Evolutionary conservation across 2,888 invertebrate species (phyloP).

Genomic region (Alentia gelatinosa): DNA sequence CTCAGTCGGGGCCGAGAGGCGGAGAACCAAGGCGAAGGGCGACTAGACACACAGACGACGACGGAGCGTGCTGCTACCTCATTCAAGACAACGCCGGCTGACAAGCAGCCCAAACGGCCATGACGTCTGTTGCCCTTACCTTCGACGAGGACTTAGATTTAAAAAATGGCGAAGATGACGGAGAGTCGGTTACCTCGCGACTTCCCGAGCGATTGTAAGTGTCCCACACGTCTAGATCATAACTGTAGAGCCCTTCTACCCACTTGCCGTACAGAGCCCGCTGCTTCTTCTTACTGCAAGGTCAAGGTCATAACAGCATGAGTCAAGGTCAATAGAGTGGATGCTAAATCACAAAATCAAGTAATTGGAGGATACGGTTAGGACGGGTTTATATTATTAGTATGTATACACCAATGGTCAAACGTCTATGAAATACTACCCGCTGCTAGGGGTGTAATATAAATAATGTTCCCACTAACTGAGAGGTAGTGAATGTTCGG

Average conservation of each 20-base stretch:
- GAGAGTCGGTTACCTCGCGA: constrained; percentile 52
- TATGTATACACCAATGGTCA: too few species aligned
- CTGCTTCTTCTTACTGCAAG: constrained; percentile 83
- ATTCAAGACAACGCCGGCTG: constrained; percentile 2
- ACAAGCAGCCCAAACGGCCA: background rate
- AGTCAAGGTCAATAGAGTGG: background rate
- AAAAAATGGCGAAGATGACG: constrained; percentile 51
- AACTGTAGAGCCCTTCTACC: constrained; percentile 85
- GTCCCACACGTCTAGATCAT: constrained; percentile 72
- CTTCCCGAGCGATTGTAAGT: constrained; percentile 21
- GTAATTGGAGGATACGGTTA: too few species aligned
- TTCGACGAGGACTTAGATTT: constrained; percentile 31
- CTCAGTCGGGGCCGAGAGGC: background rate
- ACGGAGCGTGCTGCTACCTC: constrained; percentile 23
- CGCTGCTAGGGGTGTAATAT: too few species aligned
- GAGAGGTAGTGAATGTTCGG: too few species aligned
- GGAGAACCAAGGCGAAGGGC: constrained; percentile 18
- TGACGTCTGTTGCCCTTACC: constrained; percentile 32
- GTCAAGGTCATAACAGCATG: background rate
- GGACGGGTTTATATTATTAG: too few species aligned
- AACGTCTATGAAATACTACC: too few species aligned
- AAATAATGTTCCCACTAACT: too few species aligned
- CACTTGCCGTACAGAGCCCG: constrained; percentile 82
- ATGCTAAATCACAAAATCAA: too few species aligned
- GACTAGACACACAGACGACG: background rate